Conservation (phyloP, 1,140 invertebrate species). For the Platyscapa corneri region DNA sequence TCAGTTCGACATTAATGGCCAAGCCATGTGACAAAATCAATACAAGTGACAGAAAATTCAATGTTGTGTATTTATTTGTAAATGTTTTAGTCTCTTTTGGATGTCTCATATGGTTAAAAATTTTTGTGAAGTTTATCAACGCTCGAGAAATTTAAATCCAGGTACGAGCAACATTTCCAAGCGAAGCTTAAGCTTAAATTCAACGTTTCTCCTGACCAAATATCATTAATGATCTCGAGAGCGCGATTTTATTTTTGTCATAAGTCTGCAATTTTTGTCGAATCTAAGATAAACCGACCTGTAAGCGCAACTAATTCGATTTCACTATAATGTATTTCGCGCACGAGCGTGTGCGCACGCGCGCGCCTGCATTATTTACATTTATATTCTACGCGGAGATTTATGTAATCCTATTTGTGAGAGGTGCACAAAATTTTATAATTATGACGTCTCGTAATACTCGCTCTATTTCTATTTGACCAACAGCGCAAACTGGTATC, state of each 20-base stretch:
- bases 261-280: too few relatives aligned
- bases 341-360: too few relatives aligned
- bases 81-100: conserved; percentile 57
- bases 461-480: background rate
- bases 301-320: too few relatives aligned
- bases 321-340: too few relatives aligned
- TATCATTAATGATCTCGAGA: background rate
- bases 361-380: background rate
- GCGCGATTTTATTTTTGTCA: background rate
- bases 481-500: background rate
- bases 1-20: conserved; percentile 59
- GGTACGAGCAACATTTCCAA: background rate
- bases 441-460: conserved; percentile 13
- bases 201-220: background rate
- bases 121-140: conserved; percentile 36
- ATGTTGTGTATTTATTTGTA: conserved; percentile 49
- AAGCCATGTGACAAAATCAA: conserved; percentile 65
- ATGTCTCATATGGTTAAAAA: conserved; percentile 48
- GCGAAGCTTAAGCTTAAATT: background rate
- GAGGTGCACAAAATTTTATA: conserved; percentile 2
- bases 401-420: background rate
- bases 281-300: too few relatives aligned
- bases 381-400: background rate
- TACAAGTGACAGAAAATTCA: conserved; percentile 62
- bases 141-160: background rate